A percentile compares a stretch with the other conserved stretches of the same genome.
phyloP scores from a whole-genome alignment of 1,140 invertebrate genomes.

The Bombus picipes region DNA sequence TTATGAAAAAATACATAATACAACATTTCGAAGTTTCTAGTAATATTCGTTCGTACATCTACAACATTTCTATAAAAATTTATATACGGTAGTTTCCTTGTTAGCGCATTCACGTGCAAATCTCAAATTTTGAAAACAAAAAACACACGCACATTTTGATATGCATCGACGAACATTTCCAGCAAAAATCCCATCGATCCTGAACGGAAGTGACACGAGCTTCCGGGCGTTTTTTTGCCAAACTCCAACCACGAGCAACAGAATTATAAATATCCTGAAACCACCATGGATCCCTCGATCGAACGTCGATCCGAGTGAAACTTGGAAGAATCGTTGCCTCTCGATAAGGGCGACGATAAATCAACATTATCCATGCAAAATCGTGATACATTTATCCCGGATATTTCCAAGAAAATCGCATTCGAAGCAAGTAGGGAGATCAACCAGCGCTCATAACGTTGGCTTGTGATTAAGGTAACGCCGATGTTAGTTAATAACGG shows the following conservation, averaged over 20 bases:
- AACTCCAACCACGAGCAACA: not conserved
- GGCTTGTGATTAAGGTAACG: conserved; percentile 46
- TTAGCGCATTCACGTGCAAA: not conserved
- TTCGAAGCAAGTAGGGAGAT: not conserved
- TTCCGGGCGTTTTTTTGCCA: not conserved
- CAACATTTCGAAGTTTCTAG: not conserved
- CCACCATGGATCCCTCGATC: not conserved
- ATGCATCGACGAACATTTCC: not conserved
- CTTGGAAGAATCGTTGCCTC: not conserved
- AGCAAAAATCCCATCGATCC: not conserved
- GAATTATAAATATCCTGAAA: not conserved
- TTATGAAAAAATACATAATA: too few species aligned
- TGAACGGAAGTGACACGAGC: not conserved
- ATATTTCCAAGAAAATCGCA: not conserved
- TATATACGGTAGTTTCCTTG: not conserved
- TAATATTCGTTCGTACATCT: not conserved
- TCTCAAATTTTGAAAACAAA: not conserved
- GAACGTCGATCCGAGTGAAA: not conserved
- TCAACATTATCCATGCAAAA: not conserved
- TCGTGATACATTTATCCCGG: not conserved
- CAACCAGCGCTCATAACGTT: not conserved
- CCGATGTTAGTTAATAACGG: conserved; percentile 63
- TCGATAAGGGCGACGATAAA: not conserved
- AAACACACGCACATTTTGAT: too few species aligned
- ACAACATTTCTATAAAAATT: not conserved